Evolutionary conservation across 2,797 vertebrate genomes (phyloP), one percentile per base, ranked within the genome.

Genomic region (Threskiornis aethiopicus): DNA sequence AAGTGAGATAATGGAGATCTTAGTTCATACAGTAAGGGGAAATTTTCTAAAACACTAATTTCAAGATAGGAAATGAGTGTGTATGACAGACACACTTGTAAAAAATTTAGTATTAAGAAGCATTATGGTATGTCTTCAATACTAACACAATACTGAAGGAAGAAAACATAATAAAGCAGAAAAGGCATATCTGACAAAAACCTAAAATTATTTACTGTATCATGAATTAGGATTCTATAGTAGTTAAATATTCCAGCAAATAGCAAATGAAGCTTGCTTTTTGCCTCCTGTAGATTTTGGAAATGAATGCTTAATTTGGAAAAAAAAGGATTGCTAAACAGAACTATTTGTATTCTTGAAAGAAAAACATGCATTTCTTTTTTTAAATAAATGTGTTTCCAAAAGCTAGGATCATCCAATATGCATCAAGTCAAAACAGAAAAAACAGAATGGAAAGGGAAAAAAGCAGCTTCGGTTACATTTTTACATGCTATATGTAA

Each of bases 81-180:
- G 13, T 35, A 35, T 58, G 24, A 58, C 24, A 82, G 49, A 75
- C 4, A 76, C 4, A 41, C 11, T 49, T 65, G 31, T 31, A 62
- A 80, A 72, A 58, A 13, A 7, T 37, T 22, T 66, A 61, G 8
- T 35, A n/a, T 33, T 72, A 79, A 49, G 39, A 35, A 80, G 39
- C 0, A 0, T 52, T 77, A 73, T 8, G 7, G 5, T 31, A 39
- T 8, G 1, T 35, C 42, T 57, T 76, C 54, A 69, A 25, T 65
- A 55, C 19, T 37, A 52, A 28, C 25, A 33, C 8, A 42, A 22
- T 42, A 72, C 9, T 69, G 10, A 54, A 54, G 33, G 62, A 67
- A 79, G 46, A 69, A 7, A 80, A n/a, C 16, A 47, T 7, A 19
- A 79, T 14, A 16, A 84, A 75, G 12, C 20, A 35, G n/a, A 64